These are phyloP conservation scores for Chiroxiphia lanceolata DNA, from an alignment of 2,797 vertebrate species.

Conservation along the genomic window DNA sequence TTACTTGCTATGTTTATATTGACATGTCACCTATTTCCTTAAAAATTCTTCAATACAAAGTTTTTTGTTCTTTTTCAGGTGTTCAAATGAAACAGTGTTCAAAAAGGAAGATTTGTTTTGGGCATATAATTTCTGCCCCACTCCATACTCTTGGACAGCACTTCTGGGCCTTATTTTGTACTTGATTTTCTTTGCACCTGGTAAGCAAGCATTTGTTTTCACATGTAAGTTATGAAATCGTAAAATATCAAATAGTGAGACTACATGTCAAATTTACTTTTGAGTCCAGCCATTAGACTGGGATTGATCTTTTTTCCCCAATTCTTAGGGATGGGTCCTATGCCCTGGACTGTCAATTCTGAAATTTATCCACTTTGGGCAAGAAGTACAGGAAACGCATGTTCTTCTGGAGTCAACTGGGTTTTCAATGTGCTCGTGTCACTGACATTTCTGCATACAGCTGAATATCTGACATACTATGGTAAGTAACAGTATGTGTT, in stretches of 20 bases:
- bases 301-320: neutral
- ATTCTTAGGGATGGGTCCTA: slow-evolving; percentile 93
- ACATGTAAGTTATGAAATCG: neutral
- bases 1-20: neutral
- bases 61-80: slow-evolving; percentile 77
- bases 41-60: neutral
- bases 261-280: neutral
- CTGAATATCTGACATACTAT: slow-evolving; percentile 94
- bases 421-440: slow-evolving; percentile 95
- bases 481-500: slow-evolving; percentile 75
- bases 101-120: slow-evolving; percentile 85
- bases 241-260: neutral
- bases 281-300: neutral
- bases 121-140: slow-evolving; percentile 98
- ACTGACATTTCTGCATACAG: slow-evolving; percentile 92
- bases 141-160: slow-evolving; percentile 92
- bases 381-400: slow-evolving; percentile 95
- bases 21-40: neutral
- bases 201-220: slow-evolving; percentile 68
- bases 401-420: slow-evolving; percentile 96
- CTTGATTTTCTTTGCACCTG: slow-evolving; percentile 92
- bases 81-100: slow-evolving; percentile 86
- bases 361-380: slow-evolving; percentile 99
- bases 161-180: slow-evolving; percentile 92
- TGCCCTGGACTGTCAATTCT: slow-evolving; percentile 99